Evolutionary conservation across 2,113 vertebrate genomes (phyloP).

Genomic region (Felis chaus): DNA sequence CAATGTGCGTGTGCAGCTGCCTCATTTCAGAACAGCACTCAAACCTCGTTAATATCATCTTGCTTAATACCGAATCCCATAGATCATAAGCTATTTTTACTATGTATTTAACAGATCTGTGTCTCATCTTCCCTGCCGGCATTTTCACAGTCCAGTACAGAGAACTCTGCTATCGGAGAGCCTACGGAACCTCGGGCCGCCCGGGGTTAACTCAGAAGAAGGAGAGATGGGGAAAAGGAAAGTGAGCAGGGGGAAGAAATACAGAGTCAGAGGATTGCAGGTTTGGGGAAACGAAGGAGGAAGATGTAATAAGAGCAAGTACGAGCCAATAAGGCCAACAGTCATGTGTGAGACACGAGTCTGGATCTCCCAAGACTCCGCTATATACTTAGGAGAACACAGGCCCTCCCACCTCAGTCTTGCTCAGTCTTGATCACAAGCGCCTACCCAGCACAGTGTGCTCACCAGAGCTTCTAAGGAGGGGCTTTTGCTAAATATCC

Average conservation of each 20-base stretch:
- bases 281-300: neutral
- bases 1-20: conserved; percentile 69
- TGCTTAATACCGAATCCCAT: conserved; percentile 64
- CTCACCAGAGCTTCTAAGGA: neutral
- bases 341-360: neutral
- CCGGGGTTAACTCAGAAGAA: neutral
- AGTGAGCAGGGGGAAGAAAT: neutral
- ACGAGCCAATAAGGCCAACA: neutral
- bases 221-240: neutral
- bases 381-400: neutral
- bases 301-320: neutral
- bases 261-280: neutral
- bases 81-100: conserved; percentile 78
- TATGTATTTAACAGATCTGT: conserved; percentile 50
- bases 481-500: neutral
- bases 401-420: neutral
- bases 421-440: neutral
- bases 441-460: fast-evolving
- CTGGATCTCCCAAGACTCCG: neutral
- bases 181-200: neutral
- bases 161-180: neutral
- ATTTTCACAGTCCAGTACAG: neutral
- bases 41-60: conserved; percentile 71
- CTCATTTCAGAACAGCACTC: conserved; percentile 65
- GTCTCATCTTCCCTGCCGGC: conserved; percentile 26